Base-by-base conservation (phyloP, 2,888 invertebrate genomes). In the Lasioglossum morio region DNA sequence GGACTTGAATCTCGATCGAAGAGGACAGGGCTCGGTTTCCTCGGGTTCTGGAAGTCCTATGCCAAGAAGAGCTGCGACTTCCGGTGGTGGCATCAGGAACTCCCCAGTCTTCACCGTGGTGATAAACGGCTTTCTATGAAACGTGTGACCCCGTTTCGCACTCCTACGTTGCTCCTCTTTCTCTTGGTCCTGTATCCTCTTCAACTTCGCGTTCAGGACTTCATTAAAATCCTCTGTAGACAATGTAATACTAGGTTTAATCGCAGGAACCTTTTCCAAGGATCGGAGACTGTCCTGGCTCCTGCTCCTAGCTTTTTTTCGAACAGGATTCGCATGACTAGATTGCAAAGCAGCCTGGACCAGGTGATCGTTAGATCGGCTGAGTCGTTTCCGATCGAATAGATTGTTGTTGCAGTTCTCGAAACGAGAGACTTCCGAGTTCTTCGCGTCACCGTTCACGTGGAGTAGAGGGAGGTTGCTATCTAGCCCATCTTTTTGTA, bases 41-140 rank as follows among this genome's bases (percentile, higher is more conserved):
- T 92, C 92, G 37, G 78, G 81, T 12, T 82, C 89, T n/a, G 87
- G 85, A 0, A 91, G 89, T n/a, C 96, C 95, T 81, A 97, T 95
- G 0, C 97, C 97, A 34, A 97, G 95, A n/a, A 97, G 95, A 10
- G 95, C 95, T 12, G 97, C 97, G 70, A 97, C 95, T 92, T 97
- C 97, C n/a, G 97, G 97, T 0, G 98, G 97, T 8, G 98, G 98
- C 92, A 97, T 97, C 88, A 98, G 95, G 94, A 98, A 98, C 92
- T 97, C 97, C 4, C 98, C 98, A 77, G 96, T 97, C 91, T 97
- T 97, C 70, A 98, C 98, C 0, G 98, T 98, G 16, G 98, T 98
- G 88, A 98, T 97, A 93, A 98, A 98, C 16, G 98, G 96, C 83
- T 95, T 96, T 30, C 89, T 91, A 16, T 90, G 87, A 0, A 87